Evolutionary conservation across 92 coral and sea anemone genomes (phyloP).

Genomic region (Siderastrea radians): DNA sequence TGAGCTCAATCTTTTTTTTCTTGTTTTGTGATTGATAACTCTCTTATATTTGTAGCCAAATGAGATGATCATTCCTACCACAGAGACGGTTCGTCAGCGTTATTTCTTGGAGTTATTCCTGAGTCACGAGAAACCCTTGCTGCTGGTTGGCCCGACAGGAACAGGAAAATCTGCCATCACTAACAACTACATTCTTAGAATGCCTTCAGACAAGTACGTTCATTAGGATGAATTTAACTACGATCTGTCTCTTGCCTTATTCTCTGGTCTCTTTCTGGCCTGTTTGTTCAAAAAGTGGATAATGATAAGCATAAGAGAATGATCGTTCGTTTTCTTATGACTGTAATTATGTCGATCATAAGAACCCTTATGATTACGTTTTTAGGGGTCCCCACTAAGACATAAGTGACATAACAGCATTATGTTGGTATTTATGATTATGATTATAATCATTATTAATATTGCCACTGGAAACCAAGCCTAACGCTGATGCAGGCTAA

Average conservation of each 20-base stretch:
- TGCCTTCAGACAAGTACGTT: slow-evolving; percentile 82
- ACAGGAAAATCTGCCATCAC: slow-evolving; percentile 97
- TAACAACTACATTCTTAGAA: slow-evolving; percentile 82
- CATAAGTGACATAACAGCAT: too few relatives aligned
- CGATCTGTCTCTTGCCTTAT: not conserved
- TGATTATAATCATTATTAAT: too few relatives aligned
- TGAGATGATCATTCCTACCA: slow-evolving; percentile 96
- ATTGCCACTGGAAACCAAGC: too few relatives aligned
- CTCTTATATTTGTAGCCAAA: slow-evolving; percentile 73
- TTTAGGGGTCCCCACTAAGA: too few relatives aligned
- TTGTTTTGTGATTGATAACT: not conserved
- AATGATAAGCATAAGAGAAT: too few relatives aligned
- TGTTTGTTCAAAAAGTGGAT: too few relatives aligned
- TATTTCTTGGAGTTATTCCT: slow-evolving; percentile 91
- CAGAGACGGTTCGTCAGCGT: slow-evolving; percentile 97
- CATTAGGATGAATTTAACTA: not conserved
- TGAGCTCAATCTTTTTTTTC: too few relatives aligned
- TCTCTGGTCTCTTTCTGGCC: too few relatives aligned
- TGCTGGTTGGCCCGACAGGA: slow-evolving; percentile 98
- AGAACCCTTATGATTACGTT: too few relatives aligned
- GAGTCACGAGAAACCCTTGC: slow-evolving; percentile 85
- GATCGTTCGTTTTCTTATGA: too few relatives aligned
- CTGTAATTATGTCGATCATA: not conserved
- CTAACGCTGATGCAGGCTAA: too few relatives aligned
- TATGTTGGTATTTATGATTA: too few relatives aligned